phyloP scores from a whole-genome alignment of 2,888 invertebrate species.

The Osedax frankpressi region DNA sequence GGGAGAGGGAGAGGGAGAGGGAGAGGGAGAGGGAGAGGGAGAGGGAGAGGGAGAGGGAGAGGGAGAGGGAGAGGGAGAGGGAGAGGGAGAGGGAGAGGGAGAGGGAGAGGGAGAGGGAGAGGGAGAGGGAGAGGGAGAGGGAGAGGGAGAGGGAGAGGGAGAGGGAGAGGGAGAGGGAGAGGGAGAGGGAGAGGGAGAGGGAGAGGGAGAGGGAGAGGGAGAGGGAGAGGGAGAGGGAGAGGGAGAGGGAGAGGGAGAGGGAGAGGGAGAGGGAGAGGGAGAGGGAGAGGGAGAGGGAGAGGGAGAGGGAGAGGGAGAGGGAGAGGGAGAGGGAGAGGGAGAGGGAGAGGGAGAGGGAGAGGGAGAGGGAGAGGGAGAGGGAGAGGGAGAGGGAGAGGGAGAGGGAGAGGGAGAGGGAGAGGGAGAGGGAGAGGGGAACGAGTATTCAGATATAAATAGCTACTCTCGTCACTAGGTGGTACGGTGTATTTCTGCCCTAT shows the following conservation, averaged over 20 bases:
- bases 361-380: conserved; percentile 4
- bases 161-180: not conserved
- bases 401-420: conserved; percentile 4
- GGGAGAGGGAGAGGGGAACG: not conserved
- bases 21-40: not conserved
- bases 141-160: not conserved
- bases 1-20: not conserved
- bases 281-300: conserved; percentile 4
- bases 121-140: not conserved
- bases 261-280: conserved; percentile 4
- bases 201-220: not conserved
- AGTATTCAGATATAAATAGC: too few relatives aligned
- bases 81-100: not conserved
- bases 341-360: conserved; percentile 4
- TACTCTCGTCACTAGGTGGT: too few relatives aligned
- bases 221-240: not conserved
- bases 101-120: not conserved
- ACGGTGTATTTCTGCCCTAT: too few relatives aligned
- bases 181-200: not conserved
- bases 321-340: conserved; percentile 4
- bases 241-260: not conserved
- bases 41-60: not conserved
- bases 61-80: not conserved
- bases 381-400: conserved; percentile 4
- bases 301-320: conserved; percentile 4